phyloP scores from a whole-genome alignment of 2,113 vertebrate species.

The Triplophysa dalaica region DNA sequence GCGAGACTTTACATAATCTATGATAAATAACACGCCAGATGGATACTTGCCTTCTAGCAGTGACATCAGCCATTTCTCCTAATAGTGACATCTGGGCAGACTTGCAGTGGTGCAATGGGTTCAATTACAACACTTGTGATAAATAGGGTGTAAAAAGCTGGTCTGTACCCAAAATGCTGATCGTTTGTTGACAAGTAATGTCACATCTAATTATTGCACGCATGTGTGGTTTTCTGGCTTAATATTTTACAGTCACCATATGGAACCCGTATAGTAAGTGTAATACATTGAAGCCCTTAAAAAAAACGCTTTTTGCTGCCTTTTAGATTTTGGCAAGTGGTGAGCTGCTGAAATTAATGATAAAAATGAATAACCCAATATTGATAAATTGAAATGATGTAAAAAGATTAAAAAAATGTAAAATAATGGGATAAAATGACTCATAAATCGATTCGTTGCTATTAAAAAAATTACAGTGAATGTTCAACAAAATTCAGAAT shows the following conservation, averaged over 20 bases:
- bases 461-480: too few species aligned
- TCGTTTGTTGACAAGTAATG: slow-evolving; percentile 27
- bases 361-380: too few species aligned
- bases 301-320: too few species aligned
- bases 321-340: too few species aligned
- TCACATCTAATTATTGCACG: slow-evolving; percentile 35
- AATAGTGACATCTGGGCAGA: slow-evolving; percentile 48
- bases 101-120: neutral
- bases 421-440: too few species aligned
- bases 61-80: slow-evolving; percentile 18
- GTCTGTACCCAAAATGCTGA: slow-evolving; percentile 16
- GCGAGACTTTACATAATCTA: neutral
- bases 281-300: too few species aligned
- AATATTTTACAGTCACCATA: neutral
- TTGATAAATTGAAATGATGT: too few species aligned
- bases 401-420: too few species aligned
- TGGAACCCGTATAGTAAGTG: too few species aligned
- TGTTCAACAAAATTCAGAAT: too few species aligned
- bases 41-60: slow-evolving; percentile 7
- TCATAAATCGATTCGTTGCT: too few species aligned
- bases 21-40: slow-evolving; percentile 55
- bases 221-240: slow-evolving; percentile 1
- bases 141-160: slow-evolving; percentile 23
- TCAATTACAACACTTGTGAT: slow-evolving; percentile 16
- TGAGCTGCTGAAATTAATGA: too few species aligned